Conservation (phyloP, 2,797 vertebrate species). For the Amniataba percoides region DNA sequence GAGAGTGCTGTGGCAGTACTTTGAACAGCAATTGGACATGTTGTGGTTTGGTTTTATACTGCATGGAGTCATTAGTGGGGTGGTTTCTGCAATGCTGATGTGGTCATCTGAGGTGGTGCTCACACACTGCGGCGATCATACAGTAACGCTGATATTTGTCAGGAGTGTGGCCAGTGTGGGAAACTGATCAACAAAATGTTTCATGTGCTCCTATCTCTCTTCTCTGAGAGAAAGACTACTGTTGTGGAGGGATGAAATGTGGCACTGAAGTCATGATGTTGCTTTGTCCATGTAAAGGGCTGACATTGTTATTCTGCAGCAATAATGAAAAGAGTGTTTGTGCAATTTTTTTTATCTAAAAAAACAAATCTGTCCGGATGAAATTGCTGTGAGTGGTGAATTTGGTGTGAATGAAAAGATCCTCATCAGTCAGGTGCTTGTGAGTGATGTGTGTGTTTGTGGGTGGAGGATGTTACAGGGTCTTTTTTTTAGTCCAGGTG, state of each 20-base stretch:
- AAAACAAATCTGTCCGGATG: background rate
- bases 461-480: conserved; percentile 42
- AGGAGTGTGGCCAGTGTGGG: background rate
- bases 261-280: background rate
- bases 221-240: background rate
- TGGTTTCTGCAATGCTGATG: conserved; percentile 41
- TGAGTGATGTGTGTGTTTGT: conserved; percentile 38
- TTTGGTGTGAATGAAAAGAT: conserved; percentile 28
- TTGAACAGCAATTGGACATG: conserved; percentile 61
- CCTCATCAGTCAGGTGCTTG: conserved; percentile 20
- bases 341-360: background rate
- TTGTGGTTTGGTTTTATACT: conserved; percentile 60
- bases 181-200: conserved; percentile 4
- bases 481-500: conserved; percentile 47
- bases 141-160: conserved; percentile 14
- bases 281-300: conserved; percentile 9
- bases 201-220: background rate
- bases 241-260: conserved; percentile 2
- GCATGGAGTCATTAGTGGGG: conserved; percentile 47
- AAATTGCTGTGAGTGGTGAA: background rate
- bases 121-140: conserved; percentile 3
- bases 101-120: conserved; percentile 45
- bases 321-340: background rate
- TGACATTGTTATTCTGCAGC: background rate
- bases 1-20: conserved; percentile 70